Evolutionary conservation across 2,113 vertebrate genomes (phyloP).

Genomic region (Serilophus lunatus): DNA sequence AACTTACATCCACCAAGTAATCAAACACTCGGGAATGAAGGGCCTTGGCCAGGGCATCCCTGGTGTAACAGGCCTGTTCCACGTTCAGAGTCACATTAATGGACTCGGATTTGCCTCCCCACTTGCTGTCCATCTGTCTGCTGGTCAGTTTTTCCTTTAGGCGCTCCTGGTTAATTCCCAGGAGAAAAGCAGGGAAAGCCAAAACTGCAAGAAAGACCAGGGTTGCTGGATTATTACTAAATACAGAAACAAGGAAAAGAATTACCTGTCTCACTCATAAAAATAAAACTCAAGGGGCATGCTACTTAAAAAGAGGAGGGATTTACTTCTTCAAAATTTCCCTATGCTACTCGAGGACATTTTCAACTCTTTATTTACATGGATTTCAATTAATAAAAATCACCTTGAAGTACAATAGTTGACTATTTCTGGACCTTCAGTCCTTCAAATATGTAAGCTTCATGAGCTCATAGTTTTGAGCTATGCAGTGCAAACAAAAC

Average conservation of each 20-base stretch:
- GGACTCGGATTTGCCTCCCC: slow-evolving; percentile 91
- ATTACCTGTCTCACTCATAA: neutral
- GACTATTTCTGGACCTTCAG: neutral
- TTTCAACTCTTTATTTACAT: neutral
- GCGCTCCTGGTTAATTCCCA: slow-evolving; percentile 91
- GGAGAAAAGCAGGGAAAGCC: slow-evolving; percentile 93
- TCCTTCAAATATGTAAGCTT: neutral
- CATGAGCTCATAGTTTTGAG: neutral
- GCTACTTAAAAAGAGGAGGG: neutral
- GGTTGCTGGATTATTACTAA: neutral
- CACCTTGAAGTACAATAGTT: neutral
- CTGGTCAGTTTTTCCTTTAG: slow-evolving; percentile 96
- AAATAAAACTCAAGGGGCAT: neutral
- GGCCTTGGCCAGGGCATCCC: slow-evolving; percentile 94
- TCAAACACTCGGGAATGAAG: slow-evolving; percentile 92
- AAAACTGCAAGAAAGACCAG: slow-evolving; percentile 77
- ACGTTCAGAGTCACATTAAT: slow-evolving; percentile 95
- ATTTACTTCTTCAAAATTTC: neutral
- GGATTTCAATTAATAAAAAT: slow-evolving; percentile 10
- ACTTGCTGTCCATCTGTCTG: slow-evolving; percentile 98
- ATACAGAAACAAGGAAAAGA: neutral
- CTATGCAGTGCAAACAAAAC: neutral
- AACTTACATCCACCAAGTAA: slow-evolving; percentile 91
- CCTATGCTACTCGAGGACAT: neutral
- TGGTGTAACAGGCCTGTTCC: slow-evolving; percentile 95